Evolutionary conservation across 2,797 vertebrate species (phyloP).

Genomic region (Ataeniobius toweri): DNA sequence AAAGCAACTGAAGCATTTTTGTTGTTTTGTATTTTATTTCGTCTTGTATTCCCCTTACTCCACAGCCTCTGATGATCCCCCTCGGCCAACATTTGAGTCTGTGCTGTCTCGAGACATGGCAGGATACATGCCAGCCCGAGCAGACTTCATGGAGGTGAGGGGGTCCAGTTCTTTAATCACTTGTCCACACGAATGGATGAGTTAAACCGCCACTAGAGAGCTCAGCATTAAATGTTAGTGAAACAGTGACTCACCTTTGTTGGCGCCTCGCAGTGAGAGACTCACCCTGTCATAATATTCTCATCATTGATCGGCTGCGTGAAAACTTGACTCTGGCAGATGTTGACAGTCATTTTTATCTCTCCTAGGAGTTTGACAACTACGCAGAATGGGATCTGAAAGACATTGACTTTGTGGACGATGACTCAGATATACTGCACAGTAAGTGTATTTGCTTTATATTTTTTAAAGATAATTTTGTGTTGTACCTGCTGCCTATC

Average conservation of each 20-base stretch:
- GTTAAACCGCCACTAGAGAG: conserved; percentile 6
- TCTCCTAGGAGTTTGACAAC: conserved; percentile 95
- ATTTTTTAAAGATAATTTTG: background rate
- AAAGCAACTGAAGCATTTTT: background rate
- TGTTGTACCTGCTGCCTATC: background rate
- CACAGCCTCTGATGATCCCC: conserved; percentile 93
- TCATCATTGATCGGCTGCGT: conserved; percentile 9
- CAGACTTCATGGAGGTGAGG: conserved; percentile 96
- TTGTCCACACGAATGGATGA: background rate
- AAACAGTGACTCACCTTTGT: conserved; percentile 18
- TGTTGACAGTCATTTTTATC: conserved; percentile 14
- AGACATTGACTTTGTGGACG: conserved; percentile 99
- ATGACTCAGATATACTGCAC: conserved; percentile 96
- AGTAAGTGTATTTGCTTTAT: conserved; percentile 77
- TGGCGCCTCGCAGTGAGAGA: conserved; percentile 17
- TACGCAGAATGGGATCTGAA: conserved; percentile 99
- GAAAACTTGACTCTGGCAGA: background rate
- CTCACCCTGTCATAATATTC: conserved; percentile 15
- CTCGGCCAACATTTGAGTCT: conserved; percentile 94
- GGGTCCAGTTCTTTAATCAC: background rate
- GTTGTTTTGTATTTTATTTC: background rate
- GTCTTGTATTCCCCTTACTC: conserved; percentile 13
- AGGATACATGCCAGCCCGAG: conserved; percentile 98
- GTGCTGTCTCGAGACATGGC: conserved; percentile 97
- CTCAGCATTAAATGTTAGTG: conserved; percentile 1